A percentile compares a stretch with the other conserved stretches of the same genome.
Evolutionary conservation across 2,797 vertebrate genomes (phyloP).

Genomic region (Pipistrellus pipistrellus): DNA sequence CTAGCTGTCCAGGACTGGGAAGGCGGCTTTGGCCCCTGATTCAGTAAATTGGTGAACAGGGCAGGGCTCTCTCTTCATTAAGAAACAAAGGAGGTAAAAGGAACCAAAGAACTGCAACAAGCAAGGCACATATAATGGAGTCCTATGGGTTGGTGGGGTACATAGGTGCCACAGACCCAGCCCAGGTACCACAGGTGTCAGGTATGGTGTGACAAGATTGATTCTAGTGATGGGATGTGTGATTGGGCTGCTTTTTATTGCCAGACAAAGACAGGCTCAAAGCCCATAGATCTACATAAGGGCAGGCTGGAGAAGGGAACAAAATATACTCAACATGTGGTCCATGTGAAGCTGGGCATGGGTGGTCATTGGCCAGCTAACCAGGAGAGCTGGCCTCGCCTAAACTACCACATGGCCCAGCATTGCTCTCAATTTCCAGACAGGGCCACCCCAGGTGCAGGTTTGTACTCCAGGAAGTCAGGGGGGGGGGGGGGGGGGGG

Average conservation of each 20-base stretch:
- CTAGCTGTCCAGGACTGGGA: background rate
- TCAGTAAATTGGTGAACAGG: background rate
- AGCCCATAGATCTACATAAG: background rate
- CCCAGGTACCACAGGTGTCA: background rate
- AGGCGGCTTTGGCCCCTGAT: background rate
- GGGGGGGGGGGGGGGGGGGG: fast-evolving
- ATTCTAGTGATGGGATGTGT: fast-evolving
- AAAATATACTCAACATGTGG: background rate
- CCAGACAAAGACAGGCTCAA: background rate
- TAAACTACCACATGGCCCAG: background rate
- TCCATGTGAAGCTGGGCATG: background rate
- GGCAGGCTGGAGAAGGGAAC: background rate
- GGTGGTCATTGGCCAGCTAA: background rate
- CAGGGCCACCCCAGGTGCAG: background rate
- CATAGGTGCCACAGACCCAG: background rate
- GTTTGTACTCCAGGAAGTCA: background rate
- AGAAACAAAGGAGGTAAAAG: background rate
- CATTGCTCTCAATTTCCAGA: background rate
- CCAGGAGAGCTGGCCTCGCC: background rate
- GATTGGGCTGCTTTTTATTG: background rate
- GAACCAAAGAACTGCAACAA: background rate
- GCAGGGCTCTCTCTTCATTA: background rate
- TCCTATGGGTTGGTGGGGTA: background rate
- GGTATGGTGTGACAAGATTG: background rate
- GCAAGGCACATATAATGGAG: background rate